phyloP scores from a whole-genome alignment of 2,888 invertebrate genomes.

The Euclidia mi region DNA sequence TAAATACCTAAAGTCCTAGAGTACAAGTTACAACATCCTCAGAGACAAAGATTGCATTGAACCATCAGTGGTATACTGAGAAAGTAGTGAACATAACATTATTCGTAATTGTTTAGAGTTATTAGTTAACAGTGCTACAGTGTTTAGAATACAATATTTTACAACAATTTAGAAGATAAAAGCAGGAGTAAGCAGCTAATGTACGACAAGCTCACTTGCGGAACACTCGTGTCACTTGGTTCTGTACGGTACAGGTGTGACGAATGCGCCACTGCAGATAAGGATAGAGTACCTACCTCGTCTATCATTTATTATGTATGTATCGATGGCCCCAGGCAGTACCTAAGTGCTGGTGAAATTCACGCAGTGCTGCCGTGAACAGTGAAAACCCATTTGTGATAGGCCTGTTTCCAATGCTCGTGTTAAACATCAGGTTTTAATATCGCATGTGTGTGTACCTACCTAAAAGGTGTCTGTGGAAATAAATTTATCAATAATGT shows the following conservation, averaged over 20 bases:
- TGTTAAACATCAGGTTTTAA: too few species aligned
- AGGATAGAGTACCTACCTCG: conserved; percentile 3
- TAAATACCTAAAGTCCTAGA: conserved; percentile 75
- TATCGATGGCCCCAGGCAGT: background rate
- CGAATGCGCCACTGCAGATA: background rate
- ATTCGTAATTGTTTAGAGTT: conserved; percentile 76
- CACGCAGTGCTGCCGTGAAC: too few species aligned
- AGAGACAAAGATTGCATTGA: conserved; percentile 89
- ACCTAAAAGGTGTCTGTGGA: too few species aligned
- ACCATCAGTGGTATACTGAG: conserved; percentile 79
- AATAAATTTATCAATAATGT: too few species aligned
- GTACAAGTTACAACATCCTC: conserved; percentile 72
- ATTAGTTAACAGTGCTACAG: conserved; percentile 82
- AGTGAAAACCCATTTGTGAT: too few species aligned
- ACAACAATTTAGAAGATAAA: conserved; percentile 81
- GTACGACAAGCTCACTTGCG: conserved; percentile 46
- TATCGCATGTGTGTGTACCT: too few species aligned
- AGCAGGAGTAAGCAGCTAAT: conserved; percentile 84
- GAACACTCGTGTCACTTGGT: background rate
- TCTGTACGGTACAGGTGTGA: conserved; percentile 2
- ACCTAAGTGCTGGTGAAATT: too few species aligned
- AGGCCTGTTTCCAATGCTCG: too few species aligned
- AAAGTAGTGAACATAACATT: conserved; percentile 82
- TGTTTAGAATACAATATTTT: conserved; percentile 82
- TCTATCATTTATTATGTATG: background rate